Conservation (phyloP, 2,113 vertebrate genomes). For the Passer domesticus region DNA sequence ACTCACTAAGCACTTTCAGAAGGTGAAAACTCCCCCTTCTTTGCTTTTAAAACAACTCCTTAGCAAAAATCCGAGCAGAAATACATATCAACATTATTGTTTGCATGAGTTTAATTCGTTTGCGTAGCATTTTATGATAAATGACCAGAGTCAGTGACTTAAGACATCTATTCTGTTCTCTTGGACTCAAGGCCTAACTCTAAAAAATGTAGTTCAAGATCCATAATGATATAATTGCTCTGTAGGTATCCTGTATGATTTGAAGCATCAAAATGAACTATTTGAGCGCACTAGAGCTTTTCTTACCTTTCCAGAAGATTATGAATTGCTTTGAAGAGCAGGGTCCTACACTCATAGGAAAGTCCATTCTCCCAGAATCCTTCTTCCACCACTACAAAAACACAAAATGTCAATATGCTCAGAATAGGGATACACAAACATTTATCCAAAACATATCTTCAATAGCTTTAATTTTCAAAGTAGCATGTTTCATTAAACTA, state of each 20-base stretch:
- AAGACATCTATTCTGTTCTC: neutral
- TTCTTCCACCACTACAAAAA: slow-evolving; percentile 91
- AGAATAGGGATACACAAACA: neutral
- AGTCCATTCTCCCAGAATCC: slow-evolving; percentile 97
- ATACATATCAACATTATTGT: neutral
- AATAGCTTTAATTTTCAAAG: neutral
- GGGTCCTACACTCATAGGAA: slow-evolving; percentile 96
- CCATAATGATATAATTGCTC: neutral
- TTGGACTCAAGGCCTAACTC: neutral
- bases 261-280: neutral
- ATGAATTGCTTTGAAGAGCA: slow-evolving; percentile 98
- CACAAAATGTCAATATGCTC: neutral
- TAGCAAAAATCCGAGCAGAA: neutral
- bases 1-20: neutral
- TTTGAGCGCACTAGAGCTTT: neutral
- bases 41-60: neutral
- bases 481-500: neutral
- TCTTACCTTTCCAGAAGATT: slow-evolving; percentile 97
- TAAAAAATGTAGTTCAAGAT: neutral
- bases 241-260: neutral
- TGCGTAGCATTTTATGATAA: neutral
- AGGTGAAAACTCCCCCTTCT: neutral
- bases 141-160: neutral
- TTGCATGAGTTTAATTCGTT: neutral
- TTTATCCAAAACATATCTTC: neutral